Base-by-base conservation (phyloP, 2,888 invertebrate species). In the Caenorhabditis virilis region DNA sequence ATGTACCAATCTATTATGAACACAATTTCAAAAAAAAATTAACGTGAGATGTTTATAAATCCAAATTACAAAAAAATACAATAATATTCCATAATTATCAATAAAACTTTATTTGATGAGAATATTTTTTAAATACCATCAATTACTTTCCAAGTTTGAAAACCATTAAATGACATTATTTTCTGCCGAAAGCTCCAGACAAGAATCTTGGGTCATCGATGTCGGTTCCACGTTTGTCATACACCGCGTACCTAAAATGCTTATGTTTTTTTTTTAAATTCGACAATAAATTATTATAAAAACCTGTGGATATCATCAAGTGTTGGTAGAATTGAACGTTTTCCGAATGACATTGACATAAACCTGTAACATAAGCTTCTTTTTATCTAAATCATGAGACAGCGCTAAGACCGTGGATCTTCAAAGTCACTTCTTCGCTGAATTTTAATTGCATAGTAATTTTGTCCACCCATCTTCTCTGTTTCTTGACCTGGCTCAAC, bases 291-390 rank as follows among this genome's bases (percentile, higher is more conserved):
- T 4, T n/a, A 22, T 4, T 23, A 6, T 13, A 30, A 6, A 30
- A 30, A 30, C 43, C 43, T 56, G 27, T 59, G 58, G 42, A 64
- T 48, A 20, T 58, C 51, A 22, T 41, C 55, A 1, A 64, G 42
- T 4, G 49, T 46, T 1, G 64, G 64, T 27, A 66, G 52, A 22
- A 52, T 13, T 23, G 53, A 41, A 18, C 66, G 47, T 42, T 66
- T 66, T 41, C 66, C 66, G 25, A 66, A 66, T 2, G 66, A 45
- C 66, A 66, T 66, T 6, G 66, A 41, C 56, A 66, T 45, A 26
- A 66, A 35, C 57, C 66, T 65, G 27, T n/a, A 55, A 50, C 23
- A 18, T 23, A 6, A 20, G 18, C 16, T 7, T 26, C 6, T 30
- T 9, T 43, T 26, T 43, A 15, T 43, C 18, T 6, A 11, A 43